Conservation (phyloP, 2,888 invertebrate species). For the Sminthurinus aureus region DNA sequence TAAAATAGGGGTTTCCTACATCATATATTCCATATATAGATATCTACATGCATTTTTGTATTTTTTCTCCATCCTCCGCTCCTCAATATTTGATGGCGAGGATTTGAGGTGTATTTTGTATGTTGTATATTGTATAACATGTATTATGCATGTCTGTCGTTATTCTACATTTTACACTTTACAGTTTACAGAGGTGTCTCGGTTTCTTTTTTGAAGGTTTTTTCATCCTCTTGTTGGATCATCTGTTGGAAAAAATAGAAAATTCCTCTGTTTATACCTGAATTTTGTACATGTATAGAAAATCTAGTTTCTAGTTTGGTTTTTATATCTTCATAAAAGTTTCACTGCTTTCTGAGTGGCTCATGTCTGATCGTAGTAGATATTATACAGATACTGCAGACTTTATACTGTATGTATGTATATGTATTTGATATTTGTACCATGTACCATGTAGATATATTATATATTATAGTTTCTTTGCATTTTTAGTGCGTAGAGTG, state of each 20-base stretch:
- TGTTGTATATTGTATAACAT: too few relatives aligned
- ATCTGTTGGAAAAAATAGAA: not conserved
- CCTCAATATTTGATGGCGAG: too few relatives aligned
- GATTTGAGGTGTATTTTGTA: too few relatives aligned
- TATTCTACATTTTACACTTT: too few relatives aligned
- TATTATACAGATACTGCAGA: not conserved
- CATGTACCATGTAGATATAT: not conserved
- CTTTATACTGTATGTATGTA: too few relatives aligned
- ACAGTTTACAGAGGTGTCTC: too few relatives aligned
- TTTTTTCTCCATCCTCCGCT: not conserved
- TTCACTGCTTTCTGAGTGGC: slow-evolving; percentile 12
- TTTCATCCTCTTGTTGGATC: not conserved
- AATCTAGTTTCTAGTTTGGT: slow-evolving; percentile 29
- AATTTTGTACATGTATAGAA: not conserved
- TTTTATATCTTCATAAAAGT: slow-evolving; percentile 39
- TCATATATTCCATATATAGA: too few relatives aligned
- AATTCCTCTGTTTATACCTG: not conserved
- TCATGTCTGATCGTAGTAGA: not conserved
- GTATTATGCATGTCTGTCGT: too few relatives aligned
- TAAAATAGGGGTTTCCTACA: too few relatives aligned
- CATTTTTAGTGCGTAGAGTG: not conserved
- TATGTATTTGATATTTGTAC: too few relatives aligned
- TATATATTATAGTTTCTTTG: not conserved
- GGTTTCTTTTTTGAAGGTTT: too few relatives aligned
- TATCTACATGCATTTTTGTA: too few relatives aligned